phyloP scores from a whole-genome alignment of 1,140 invertebrate species.

The Trachymyrmex cornetzi region DNA sequence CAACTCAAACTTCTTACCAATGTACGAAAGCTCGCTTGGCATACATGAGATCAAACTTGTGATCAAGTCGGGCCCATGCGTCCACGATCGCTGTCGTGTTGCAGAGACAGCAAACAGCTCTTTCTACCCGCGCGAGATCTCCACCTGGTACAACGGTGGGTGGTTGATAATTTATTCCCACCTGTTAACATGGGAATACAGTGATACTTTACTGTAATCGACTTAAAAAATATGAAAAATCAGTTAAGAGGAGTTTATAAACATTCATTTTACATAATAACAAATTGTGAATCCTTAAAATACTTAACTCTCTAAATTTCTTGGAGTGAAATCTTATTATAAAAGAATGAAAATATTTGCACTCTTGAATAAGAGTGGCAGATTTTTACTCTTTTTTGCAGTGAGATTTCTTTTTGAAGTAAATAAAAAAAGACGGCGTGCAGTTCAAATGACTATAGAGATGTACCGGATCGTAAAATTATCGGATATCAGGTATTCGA shows the following conservation, averaged over 20 bases:
- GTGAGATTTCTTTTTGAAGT: not conserved
- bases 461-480: too few relatives aligned
- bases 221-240: not conserved
- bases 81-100: constrained; percentile 93
- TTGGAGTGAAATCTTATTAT: too few relatives aligned
- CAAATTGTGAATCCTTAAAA: not conserved
- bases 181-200: constrained; percentile 76
- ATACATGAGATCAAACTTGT: constrained; percentile 93
- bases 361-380: too few relatives aligned
- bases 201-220: not conserved
- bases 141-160: constrained; percentile 92
- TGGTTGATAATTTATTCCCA: constrained; percentile 91
- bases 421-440: too few relatives aligned
- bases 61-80: constrained; percentile 91
- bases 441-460: too few relatives aligned
- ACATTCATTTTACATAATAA: not conserved
- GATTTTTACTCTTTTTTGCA: too few relatives aligned
- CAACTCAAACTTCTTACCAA: constrained; percentile 87
- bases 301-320: not conserved
- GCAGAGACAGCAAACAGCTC: constrained; percentile 92
- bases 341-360: too few relatives aligned
- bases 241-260: not conserved
- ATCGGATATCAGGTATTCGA: too few relatives aligned
- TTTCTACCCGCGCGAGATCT: constrained; percentile 88
- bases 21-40: constrained; percentile 93